Conservation (phyloP, 2,797 vertebrate species). For the Moxostoma hubbsi region DNA sequence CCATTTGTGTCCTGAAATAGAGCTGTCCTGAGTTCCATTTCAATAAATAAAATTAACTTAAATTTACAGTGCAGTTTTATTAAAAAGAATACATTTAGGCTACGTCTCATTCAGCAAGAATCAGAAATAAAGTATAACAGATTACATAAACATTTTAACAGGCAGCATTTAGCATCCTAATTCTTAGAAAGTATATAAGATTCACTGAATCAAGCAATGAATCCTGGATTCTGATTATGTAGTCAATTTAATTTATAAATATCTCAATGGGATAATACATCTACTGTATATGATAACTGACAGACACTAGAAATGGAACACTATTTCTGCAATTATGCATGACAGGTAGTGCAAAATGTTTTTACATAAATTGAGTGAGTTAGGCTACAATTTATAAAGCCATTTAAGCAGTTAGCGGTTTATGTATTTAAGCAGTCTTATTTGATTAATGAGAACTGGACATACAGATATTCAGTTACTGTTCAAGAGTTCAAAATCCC, state of each 20-base stretch:
- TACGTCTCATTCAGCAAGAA: slow-evolving; percentile 9
- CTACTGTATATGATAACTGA: not conserved
- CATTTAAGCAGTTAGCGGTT: not conserved
- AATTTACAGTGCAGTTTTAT: slow-evolving; percentile 26
- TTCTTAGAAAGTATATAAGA: not conserved
- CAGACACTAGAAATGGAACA: not conserved
- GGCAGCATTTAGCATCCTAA: not conserved
- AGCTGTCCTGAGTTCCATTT: slow-evolving; percentile 48
- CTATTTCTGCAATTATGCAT: not conserved
- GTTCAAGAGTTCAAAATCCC: not conserved
- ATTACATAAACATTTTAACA: not conserved
- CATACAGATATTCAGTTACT: not conserved
- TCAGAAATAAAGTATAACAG: not conserved
- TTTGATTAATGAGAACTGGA: not conserved
- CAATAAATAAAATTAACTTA: slow-evolving; percentile 39
- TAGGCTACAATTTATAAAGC: not conserved
- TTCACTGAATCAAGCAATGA: not conserved
- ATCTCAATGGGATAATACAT: not conserved
- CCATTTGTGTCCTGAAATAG: slow-evolving; percentile 32
- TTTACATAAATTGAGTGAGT: too few relatives aligned
- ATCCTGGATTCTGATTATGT: slow-evolving; percentile 15
- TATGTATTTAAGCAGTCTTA: not conserved
- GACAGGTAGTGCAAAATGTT: slow-evolving; percentile 17
- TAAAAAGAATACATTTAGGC: slow-evolving; percentile 12
- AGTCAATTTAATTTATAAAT: slow-evolving; percentile 14